phyloP scores from a whole-genome alignment of 2,113 vertebrate species.

The Chinchilla lanigera region DNA sequence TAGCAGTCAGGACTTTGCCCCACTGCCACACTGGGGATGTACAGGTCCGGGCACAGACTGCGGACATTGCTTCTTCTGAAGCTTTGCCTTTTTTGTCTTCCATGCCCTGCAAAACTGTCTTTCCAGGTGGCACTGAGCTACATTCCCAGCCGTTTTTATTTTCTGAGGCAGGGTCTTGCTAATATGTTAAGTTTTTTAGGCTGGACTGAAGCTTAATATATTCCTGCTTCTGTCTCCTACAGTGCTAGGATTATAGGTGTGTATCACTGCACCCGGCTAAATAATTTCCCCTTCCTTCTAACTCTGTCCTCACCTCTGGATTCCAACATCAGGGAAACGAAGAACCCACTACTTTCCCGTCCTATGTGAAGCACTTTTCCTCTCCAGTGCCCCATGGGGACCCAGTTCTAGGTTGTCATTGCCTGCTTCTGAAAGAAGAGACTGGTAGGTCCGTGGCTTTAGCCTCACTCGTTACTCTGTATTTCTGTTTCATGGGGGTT shows the following conservation, averaged over 20 bases:
- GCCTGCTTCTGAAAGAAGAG: neutral
- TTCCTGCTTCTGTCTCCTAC: neutral
- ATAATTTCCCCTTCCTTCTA: neutral
- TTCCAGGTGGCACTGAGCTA: neutral
- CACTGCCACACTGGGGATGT: neutral
- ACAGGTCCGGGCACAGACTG: neutral
- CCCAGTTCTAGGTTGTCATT: neutral
- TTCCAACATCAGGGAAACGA: neutral
- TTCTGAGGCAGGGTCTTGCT: neutral
- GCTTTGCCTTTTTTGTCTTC: neutral
- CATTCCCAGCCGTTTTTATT: neutral
- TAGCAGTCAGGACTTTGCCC: neutral
- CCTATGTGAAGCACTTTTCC: neutral
- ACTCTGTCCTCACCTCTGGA: neutral
- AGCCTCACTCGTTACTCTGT: neutral
- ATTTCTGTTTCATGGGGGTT: neutral
- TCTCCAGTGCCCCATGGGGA: neutral
- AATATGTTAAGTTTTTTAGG: neutral
- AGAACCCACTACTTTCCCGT: neutral
- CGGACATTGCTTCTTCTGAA: no score
- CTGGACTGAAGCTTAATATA: neutral
- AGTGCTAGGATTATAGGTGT: neutral
- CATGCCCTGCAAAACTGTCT: neutral
- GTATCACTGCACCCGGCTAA: neutral
- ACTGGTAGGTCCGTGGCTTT: neutral